Evolutionary conservation across 2,113 vertebrate species (phyloP), one percentile per base, ranked within the genome.

Genomic region (Pithys albifrons): DNA sequence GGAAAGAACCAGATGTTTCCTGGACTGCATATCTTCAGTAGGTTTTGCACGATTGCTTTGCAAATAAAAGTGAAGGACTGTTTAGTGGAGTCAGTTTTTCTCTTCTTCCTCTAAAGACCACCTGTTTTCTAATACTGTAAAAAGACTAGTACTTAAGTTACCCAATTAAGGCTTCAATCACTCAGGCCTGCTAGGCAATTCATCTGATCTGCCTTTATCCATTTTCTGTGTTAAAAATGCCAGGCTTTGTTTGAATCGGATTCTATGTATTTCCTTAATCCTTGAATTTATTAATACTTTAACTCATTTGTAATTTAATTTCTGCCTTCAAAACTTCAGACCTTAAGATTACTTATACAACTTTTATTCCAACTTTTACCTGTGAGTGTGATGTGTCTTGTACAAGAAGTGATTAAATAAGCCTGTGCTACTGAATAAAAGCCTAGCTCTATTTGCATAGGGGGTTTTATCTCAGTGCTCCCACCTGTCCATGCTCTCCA

Each of bases 1-100:
- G 79, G 62, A 72, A 57, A 91, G 61, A 96, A 94, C 48, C 91
- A 91, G 80, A 94, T 88, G 85, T 92, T 96, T 95, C 89, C 57
- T 61, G 48, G 33, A 57, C 73, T 75, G 17, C 12, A 20, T 81
- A 69, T 86, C 41, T 52, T 95, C 84, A 48, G 33, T 69, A 55
- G 58, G 41, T 78, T 96, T 91, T 81, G 64, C 25, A 77, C n/a
- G 33, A 58, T 48, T 29, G 12, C 11, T 84, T 67, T 84, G 27
- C 51, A 89, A 83, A 81, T 81, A 45, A 74, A 88, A 84, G 29
- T 33, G 7, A 86, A 86, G 19, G 9, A 13, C 27, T 84, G 80
- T 93, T 71, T 43, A 71, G 23, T 62, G 62, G 88, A 88, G 41
- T 31, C n/a, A 51, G 41, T 79, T 73, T 82, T 55, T 93, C 41